Evolutionary conservation across 1,140 invertebrate genomes (phyloP), one percentile per base, ranked within the genome.

Genomic region (Eumaeus atala): DNA sequence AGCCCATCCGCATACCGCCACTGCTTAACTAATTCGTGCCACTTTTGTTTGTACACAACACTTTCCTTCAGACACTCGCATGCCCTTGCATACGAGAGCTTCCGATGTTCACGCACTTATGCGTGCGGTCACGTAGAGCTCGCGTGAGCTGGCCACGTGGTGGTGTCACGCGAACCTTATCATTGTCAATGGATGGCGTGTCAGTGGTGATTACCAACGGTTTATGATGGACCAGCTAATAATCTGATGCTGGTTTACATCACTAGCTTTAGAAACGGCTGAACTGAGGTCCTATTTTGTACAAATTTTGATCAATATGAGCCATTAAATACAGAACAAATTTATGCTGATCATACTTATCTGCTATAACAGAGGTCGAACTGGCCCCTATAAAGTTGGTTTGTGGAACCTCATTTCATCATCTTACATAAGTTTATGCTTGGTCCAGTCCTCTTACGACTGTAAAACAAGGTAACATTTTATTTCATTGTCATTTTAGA

Each of bases 171-270:
- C 67, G 38, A 55, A 49, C 21, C 44, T 42, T 54, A 58, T 59
- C 59, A 52, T 18, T 70, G 64, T 67, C 67, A 70, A 70, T 70
- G 64, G 60, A 64, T 70, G 44, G 67, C 67, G 67, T 70, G 67
- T 62, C 62, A 47, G 34, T 35, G 66, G 50, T 69, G 66, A 63
- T 69, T 64, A 61, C 66, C 64, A 69, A 64, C 66, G 58, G n/a
- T n/a, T n/a, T n/a, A n/a, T n/a, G n/a, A 66, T 64, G 66, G 61
- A 57, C 40, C 16, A 8, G 21, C 21, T 37, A 37, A 37, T 37
- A 9, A 4, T 37, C 35, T 37, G 35, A 37, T 9, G 35, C 9
- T 37, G 35, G n/a, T 9, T 9, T 37, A 37, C 9, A 37, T 37
- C 21, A 28, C 21, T n/a, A n/a, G 34, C 34, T 37, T 9, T 9